Percentiles rank a stretch among this genome's conserved stretches.
phyloP scores from a whole-genome alignment of 1,140 invertebrate species.

The Eriosoma lanigerum region DNA sequence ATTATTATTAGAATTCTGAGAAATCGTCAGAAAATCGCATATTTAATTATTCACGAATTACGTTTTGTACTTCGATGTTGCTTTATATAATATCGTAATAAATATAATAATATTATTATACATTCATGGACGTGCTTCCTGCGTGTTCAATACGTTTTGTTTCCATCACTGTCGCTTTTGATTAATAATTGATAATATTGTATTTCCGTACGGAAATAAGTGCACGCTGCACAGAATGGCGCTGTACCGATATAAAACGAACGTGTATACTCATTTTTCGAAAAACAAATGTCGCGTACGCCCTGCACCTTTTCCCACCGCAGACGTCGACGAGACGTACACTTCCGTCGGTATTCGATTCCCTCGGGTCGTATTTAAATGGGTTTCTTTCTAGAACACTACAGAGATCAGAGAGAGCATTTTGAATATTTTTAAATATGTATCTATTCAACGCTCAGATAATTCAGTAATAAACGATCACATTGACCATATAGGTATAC shows the following conservation, averaged over 20 bases:
- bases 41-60: background rate
- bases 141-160: background rate
- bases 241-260: background rate
- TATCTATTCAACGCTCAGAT: no score
- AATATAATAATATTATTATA: no score
- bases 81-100: background rate
- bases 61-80: background rate
- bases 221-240: background rate
- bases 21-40: background rate
- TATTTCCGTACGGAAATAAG: slow-evolving; percentile 41
- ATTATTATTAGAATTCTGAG: background rate
- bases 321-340: background rate
- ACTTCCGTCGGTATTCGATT: slow-evolving; percentile 21
- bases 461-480: no score
- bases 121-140: background rate
- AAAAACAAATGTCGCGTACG: slow-evolving; percentile 41
- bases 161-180: slow-evolving; percentile 36
- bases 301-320: background rate
- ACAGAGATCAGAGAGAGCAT: background rate
- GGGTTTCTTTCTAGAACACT: slow-evolving; percentile 11
- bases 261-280: background rate
- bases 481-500: no score
- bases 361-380: slow-evolving; percentile 42
- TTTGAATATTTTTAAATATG: no score
- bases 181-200: slow-evolving; percentile 46